Percentiles rank a stretch among this genome's conserved stretches.
Evolutionary conservation across 2,113 vertebrate species (phyloP).

Genomic region (Poeciliopsis turrubarensis): DNA sequence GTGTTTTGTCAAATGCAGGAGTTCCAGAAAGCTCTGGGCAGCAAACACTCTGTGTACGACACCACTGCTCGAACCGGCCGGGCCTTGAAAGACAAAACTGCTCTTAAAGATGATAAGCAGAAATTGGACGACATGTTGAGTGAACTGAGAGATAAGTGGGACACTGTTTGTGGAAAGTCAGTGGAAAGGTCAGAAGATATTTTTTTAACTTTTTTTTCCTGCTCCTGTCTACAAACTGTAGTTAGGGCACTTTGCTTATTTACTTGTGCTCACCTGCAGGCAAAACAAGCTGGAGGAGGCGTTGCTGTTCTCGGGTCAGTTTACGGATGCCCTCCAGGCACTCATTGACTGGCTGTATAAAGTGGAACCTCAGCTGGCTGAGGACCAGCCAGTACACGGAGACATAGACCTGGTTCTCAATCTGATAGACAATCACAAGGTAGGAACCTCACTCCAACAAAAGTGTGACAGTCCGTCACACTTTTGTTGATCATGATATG

Average conservation of each 20-base stretch:
- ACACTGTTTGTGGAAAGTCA: slow-evolving; percentile 97
- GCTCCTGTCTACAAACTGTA: not conserved
- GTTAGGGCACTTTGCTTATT: not conserved
- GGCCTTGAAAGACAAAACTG: slow-evolving; percentile 94
- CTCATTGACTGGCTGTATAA: slow-evolving; percentile 98
- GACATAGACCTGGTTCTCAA: slow-evolving; percentile 98
- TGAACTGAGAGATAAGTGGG: slow-evolving; percentile 97
- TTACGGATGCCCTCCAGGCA: slow-evolving; percentile 96
- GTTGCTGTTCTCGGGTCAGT: slow-evolving; percentile 95
- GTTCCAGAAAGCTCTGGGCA: slow-evolving; percentile 95
- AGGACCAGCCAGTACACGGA: slow-evolving; percentile 97
- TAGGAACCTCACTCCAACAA: slow-evolving; percentile 60
- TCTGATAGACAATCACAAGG: slow-evolving; percentile 98
- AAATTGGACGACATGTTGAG: slow-evolving; percentile 97
- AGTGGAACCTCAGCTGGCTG: slow-evolving; percentile 94
- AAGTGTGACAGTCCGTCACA: not conserved
- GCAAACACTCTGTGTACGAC: slow-evolving; percentile 96
- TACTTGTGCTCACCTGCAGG: slow-evolving; percentile 66
- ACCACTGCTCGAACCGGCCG: slow-evolving; percentile 92
- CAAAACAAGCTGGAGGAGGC: slow-evolving; percentile 99
- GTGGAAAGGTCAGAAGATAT: slow-evolving; percentile 89
- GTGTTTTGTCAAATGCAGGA: slow-evolving; percentile 78
- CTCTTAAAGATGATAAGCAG: slow-evolving; percentile 90
- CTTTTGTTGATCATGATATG: not conserved
- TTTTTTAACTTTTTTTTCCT: not conserved